Evolutionary conservation across 2,113 vertebrate genomes (phyloP), one percentile per base, ranked within the genome.

Genomic region (Thryonomys swinderianus): DNA sequence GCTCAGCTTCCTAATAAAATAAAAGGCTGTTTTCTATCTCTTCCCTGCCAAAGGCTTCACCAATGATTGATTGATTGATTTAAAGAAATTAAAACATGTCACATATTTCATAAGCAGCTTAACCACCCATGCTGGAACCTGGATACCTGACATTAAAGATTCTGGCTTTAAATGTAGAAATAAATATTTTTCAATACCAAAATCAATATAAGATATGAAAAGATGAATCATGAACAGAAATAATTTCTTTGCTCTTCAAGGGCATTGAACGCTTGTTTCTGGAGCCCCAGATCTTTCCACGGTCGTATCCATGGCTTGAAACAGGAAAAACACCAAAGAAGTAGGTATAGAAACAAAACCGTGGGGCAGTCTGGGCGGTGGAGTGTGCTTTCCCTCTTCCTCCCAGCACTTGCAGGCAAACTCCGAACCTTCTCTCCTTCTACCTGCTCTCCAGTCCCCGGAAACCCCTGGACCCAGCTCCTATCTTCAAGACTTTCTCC

Each of bases 11-110:
- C 80, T 97, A 94, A 97, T 97, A 96, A 97, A 97, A 96, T 97
- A 95, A 94, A 97, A 96, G 86, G 59, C 91, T 97, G 96, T 95
- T 97, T 97, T 96, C 84, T 97, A 85, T 96, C 96, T 95, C 94
- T 94, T 87, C 59, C 79, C 96, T 79, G 96, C 89, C 96, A 96
- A 93, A 96, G 80, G 84, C 94, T 93, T 97, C 95, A 92, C 0
- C 30, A 37, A 78, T 97, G 96, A 97, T 94, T 97, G 97, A 97
- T 69, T 97, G 97, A 96, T 96, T 96, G 96, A 94, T 96, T 97
- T 94, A 95, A 96, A 96, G 91, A 97, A 97, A 97, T 97, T 97
- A 97, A 97, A 97, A 97, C 96, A 96, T 96, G 97, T 96, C 96
- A 97, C 95, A 95, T 95, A 96, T 95, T 97, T 97, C 89, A 96